Evolutionary conservation across 2,888 invertebrate species (phyloP).

Genomic region (Notodonta ziczac): DNA sequence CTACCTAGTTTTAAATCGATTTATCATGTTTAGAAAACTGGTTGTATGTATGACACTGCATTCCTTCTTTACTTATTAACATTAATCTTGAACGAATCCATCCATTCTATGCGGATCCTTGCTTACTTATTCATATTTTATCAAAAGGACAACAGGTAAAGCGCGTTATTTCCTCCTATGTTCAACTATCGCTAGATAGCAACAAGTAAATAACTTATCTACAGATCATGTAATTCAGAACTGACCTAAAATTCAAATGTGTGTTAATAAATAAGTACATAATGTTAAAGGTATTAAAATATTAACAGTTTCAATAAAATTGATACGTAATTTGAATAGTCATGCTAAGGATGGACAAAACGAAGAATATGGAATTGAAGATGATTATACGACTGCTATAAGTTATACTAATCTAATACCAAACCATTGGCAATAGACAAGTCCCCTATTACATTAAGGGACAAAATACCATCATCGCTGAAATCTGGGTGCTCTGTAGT

Average conservation of each 20-base stretch:
- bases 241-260: conserved; percentile 16
- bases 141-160: conserved; percentile 48
- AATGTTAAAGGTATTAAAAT: background rate
- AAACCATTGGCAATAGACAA: too few species aligned
- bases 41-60: conserved; percentile 10
- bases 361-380: too few species aligned
- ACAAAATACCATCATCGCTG: too few species aligned
- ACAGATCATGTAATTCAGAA: conserved; percentile 11
- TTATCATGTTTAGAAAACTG: background rate
- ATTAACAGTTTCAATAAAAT: background rate
- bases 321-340: background rate
- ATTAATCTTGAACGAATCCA: background rate
- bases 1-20: background rate
- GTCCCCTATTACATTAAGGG: too few species aligned
- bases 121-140: conserved; percentile 42
- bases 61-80: conserved; percentile 15
- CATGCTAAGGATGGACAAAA: too few species aligned
- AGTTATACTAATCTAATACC: too few species aligned
- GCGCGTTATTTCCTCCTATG: conserved; percentile 39
- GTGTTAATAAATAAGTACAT: too few species aligned
- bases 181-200: conserved; percentile 13
- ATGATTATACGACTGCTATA: too few species aligned
- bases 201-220: conserved; percentile 10
- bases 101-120: conserved; percentile 36
- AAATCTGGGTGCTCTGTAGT: too few species aligned